Conservation (phyloP, 2,888 invertebrate genomes). For the Patella ulyssiponensis region DNA sequence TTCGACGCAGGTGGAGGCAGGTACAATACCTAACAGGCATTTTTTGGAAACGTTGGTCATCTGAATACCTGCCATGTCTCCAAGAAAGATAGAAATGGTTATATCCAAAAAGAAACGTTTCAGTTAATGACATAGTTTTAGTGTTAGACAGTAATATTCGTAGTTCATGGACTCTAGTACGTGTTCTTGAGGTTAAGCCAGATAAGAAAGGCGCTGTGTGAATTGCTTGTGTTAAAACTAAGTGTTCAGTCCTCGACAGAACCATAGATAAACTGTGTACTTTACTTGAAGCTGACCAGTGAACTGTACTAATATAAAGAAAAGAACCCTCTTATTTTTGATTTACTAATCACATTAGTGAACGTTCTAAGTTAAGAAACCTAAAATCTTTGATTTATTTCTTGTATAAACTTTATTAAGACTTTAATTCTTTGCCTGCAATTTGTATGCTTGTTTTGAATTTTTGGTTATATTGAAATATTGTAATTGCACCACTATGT, state of each 20-base stretch:
- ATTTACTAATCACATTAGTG: no score
- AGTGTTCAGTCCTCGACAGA: background rate
- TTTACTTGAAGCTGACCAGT: slow-evolving; percentile 6
- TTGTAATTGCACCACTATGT: no score
- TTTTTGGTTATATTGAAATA: no score
- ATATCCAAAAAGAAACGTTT: background rate
- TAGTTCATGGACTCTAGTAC: slow-evolving; percentile 14
- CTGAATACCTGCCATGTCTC: slow-evolving; percentile 25
- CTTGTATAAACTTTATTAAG: no score
- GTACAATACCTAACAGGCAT: slow-evolving; percentile 38
- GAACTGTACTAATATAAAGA: no score
- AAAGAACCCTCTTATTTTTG: no score
- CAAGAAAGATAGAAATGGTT: slow-evolving; percentile 32
- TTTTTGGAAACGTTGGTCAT: slow-evolving; percentile 33
- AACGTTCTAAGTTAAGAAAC: no score
- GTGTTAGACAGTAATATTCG: slow-evolving; percentile 15
- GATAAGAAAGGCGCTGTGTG: slow-evolving; percentile 18
- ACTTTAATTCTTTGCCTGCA: no score
- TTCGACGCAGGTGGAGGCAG: slow-evolving; percentile 36
- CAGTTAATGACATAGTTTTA: slow-evolving; percentile 13
- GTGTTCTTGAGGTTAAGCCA: background rate
- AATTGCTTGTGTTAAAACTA: slow-evolving; percentile 15
- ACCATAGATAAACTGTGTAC: slow-evolving; percentile 23
- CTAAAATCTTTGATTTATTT: no score
- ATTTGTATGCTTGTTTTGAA: no score